A percentile compares a stretch with the other conserved stretches of the same genome.
phyloP scores from a whole-genome alignment of 2,797 vertebrate genomes.

The Denticeps clupeoides region DNA sequence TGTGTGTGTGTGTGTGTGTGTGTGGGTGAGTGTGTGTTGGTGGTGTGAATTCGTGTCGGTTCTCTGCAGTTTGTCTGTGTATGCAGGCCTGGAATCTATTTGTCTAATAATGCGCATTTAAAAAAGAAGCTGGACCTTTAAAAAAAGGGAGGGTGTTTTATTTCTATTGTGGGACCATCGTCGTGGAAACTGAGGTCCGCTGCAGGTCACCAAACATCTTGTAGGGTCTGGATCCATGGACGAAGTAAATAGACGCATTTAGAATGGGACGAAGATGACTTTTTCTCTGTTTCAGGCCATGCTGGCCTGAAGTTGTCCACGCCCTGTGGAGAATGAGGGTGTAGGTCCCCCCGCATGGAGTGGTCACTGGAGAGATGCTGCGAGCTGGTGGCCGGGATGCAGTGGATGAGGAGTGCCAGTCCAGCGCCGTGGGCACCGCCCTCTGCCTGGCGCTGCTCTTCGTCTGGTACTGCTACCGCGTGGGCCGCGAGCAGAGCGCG shows the following conservation, averaged over 20 bases:
- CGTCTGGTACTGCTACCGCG: conserved; percentile 92
- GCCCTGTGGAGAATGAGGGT: too few relatives aligned
- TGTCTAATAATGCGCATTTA: too few relatives aligned
- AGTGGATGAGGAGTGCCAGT: conserved; percentile 86
- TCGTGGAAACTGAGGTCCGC: too few relatives aligned
- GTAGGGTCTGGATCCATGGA: too few relatives aligned
- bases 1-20: conserved; percentile 13
- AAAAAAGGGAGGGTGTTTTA: too few relatives aligned
- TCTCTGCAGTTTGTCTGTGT: conserved; percentile 4
- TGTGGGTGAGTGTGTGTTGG: conserved; percentile 14
- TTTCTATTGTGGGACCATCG: too few relatives aligned
- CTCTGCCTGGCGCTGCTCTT: conserved; percentile 81
- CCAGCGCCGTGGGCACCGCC: conserved; percentile 65
- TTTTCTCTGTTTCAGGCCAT: too few relatives aligned
- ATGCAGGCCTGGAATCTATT: not conserved
- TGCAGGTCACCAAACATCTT: too few relatives aligned
- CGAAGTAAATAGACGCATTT: too few relatives aligned
- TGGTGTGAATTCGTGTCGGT: conserved; percentile 32
- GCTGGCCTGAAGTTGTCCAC: too few relatives aligned
- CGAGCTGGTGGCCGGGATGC: conserved; percentile 82
- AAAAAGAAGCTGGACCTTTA: too few relatives aligned
- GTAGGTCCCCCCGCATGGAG: conserved; percentile 57
- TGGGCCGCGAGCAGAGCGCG: conserved; percentile 78
- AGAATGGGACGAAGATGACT: too few relatives aligned
- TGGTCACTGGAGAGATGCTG: conserved; percentile 83